Evolutionary conservation across 2,888 invertebrate species (phyloP), one percentile per base, ranked within the genome.

Genomic region (Calameuta idolon): DNA sequence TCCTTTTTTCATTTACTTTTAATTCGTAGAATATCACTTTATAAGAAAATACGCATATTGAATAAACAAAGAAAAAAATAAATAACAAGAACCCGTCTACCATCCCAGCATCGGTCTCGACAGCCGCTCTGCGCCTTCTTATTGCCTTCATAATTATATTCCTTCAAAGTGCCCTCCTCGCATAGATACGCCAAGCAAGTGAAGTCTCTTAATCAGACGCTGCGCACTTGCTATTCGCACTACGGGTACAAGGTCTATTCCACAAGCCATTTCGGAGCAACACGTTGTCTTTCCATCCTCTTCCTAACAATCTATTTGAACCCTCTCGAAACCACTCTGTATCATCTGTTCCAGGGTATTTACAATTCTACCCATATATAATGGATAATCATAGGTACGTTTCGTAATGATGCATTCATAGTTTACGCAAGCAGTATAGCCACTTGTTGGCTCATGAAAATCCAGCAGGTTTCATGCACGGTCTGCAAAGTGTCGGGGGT

Each of bases 41-140:
- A 75, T 79, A 78, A 78, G 79, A 79, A 79, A 78, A 77, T 55
- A 77, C 77, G 69, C 75, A 77, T 79, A 77, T 78, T 75, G 79
- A 79, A 79, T 79, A 75, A 78, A 79, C 79, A 71, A 71, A 71
- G 71, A 71, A 34, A 71, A 31, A 34, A 69, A 71, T 15, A 71
- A 71, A 31, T 55, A 55, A 55, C 55, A 55, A 55, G 55, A 55
- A 55, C 55, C 55, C 55, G 55, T 55, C 23, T 55, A 55, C 55
- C 55, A 55, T 55, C 55, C 55, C 55, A 55, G 55, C 23, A 76
- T 79, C 69, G 34, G 31, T 69, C 12, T 76, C 69, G 15, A 40
- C 23, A 55, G 23, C 55, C 55, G 55, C 55, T 69, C 35, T 35
- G 31, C 30, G 74, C 55, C 74, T 79, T 73, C 74, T 40, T 76